These are phyloP conservation scores for Tangachromis dhanisi DNA, from an alignment of 2,113 vertebrate species.

Conservation along the genomic window DNA sequence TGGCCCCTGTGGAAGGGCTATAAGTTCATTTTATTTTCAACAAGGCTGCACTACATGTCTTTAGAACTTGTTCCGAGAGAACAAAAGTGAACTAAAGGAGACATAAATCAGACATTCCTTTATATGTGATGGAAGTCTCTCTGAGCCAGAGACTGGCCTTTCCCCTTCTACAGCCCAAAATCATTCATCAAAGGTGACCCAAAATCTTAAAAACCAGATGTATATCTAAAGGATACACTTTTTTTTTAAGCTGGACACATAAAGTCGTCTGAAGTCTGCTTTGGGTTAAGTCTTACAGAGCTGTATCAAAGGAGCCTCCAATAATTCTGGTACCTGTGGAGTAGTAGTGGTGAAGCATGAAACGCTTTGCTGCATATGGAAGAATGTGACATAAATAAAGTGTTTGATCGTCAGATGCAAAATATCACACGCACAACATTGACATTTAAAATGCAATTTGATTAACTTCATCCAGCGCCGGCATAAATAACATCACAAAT, in stretches of 20 bases:
- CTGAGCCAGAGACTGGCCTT: neutral
- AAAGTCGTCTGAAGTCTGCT: neutral
- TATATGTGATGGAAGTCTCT: neutral
- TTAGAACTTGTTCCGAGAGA: neutral
- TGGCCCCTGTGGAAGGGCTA: neutral
- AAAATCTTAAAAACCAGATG: conserved; percentile 11
- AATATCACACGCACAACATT: neutral
- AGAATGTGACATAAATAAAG: neutral
- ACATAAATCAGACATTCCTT: neutral
- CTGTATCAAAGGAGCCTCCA: neutral
- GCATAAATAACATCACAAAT: conserved; percentile 29
- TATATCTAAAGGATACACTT: neutral
- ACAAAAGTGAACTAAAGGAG: neutral
- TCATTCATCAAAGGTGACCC: conserved; percentile 1
- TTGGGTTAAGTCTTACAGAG: neutral
- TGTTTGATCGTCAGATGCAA: neutral
- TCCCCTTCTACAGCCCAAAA: neutral
- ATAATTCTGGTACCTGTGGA: neutral
- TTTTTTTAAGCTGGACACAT: neutral
- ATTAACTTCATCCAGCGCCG: neutral
- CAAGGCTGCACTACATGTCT: neutral
- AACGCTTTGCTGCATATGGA: neutral
- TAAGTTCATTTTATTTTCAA: neutral
- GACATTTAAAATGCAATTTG: conserved; percentile 18
- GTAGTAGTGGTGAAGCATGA: neutral